Base-by-base conservation (phyloP, 2,888 invertebrate species). In the Boloria euphrosyne region DNA sequence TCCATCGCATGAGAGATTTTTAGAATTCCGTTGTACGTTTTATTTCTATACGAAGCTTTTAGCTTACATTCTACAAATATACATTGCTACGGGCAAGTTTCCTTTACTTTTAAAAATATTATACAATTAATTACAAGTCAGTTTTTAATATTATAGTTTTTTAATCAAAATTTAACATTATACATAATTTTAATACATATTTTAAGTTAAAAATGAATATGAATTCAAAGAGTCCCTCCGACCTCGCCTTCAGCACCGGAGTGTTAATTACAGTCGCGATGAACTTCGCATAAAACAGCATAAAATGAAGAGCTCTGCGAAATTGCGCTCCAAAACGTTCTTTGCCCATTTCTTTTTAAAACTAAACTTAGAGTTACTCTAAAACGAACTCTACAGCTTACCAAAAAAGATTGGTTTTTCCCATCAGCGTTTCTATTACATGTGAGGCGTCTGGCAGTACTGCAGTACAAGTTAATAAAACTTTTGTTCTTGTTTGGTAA, bases 261-360 rank as follows among this genome's bases (percentile, higher is more conserved):
- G 71, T 73, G 74, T 73, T 72, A 74, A 72, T 74, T 73, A 72
- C 70, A 62, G 57, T 64, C 65, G 61, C 52, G 62, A 58, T 57
- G 68, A 64, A 71, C 66, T 68, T 66, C 62, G 38, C 66, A 61
- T 70, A 64, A 66, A 66, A 66, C 59, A 59, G 65, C 66, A 68
- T 65, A 62, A 68, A 73, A 72, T 71, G 73, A 67, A 68, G 65
- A 70, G 71, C 71, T 71, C 52, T 53, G 65, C 66, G 69, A 70
- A 71, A 71, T 73, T 71, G 67, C 67, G 65, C 70, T 67, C 62
- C 58, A 49, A 67, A 68, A 71, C 58, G 58, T 65, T 67, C 69
- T 67, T 62, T 65, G 44, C 47, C 64, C 27, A 50, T 65, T 68
- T 62, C n/a, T 62, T 66, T 53, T 58, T 53, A 14, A 53, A 43